phyloP scores from a whole-genome alignment of 2,888 invertebrate genomes.

The Linyphia triangularis region DNA sequence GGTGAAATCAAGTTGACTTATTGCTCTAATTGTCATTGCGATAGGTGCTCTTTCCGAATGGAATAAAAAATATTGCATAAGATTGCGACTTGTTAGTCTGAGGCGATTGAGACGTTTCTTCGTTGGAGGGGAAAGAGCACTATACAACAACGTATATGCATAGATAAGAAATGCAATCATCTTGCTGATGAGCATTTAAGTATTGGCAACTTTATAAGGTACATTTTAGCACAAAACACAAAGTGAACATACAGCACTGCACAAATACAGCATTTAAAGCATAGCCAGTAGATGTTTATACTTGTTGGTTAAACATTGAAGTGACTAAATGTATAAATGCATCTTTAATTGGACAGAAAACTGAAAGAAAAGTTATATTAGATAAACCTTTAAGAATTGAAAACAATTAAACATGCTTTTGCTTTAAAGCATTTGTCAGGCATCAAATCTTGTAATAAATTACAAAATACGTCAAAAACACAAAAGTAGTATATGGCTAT shows the following conservation, averaged over 20 bases:
- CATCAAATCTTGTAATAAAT: no score
- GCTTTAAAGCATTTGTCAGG: no score
- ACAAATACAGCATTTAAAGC: constrained; percentile 10
- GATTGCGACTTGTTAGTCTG: background rate
- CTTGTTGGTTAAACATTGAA: no score
- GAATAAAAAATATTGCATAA: constrained; percentile 39
- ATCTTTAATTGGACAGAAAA: no score
- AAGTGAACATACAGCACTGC: background rate
- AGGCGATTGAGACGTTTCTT: background rate
- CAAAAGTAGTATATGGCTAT: no score
- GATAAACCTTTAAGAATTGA: no score
- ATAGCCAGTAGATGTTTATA: no score
- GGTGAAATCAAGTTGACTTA: constrained; percentile 52
- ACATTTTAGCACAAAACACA: constrained; percentile 22
- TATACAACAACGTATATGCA: constrained; percentile 55
- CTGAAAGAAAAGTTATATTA: no score
- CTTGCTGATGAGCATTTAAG: constrained; percentile 13
- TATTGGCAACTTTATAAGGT: constrained; percentile 46
- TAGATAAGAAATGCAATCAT: constrained; percentile 58
- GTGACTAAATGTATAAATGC: no score
- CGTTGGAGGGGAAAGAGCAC: constrained; percentile 50
- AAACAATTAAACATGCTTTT: no score
- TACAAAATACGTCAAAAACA: no score
- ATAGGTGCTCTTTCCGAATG: constrained; percentile 41
- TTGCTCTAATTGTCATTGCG: constrained; percentile 66